Conservation (phyloP, 2,797 vertebrate genomes). For the Sebastes kiyomatsui region DNA sequence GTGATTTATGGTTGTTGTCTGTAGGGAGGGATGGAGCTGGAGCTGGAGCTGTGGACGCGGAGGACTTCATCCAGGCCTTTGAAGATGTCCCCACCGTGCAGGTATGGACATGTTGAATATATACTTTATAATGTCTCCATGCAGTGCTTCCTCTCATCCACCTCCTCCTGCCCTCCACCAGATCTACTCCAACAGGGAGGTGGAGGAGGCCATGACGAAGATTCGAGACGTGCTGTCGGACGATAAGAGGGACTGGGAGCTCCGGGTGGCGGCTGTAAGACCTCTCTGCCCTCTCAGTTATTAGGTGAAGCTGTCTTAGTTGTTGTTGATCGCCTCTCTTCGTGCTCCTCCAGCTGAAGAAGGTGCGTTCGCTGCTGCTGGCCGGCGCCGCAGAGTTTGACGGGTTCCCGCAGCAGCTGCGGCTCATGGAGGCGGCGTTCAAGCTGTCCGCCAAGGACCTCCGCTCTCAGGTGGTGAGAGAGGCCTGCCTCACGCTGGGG, state of each 20-base stretch:
- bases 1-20: background rate
- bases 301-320: too few relatives aligned
- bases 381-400: conserved; percentile 93
- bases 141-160: background rate
- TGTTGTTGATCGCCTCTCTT: background rate
- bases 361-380: conserved; percentile 91
- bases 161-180: conserved; percentile 56
- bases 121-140: background rate
- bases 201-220: conserved; percentile 96
- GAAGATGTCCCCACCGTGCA: conserved; percentile 79
- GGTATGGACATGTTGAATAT: conserved; percentile 12
- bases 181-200: conserved; percentile 94
- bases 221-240: conserved; percentile 94
- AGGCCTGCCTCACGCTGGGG: conserved; percentile 95
- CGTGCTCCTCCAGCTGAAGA: conserved; percentile 86
- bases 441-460: conserved; percentile 95
- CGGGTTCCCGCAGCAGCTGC: conserved; percentile 89
- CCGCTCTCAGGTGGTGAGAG: conserved; percentile 93
- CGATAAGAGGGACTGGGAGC: conserved; percentile 97
- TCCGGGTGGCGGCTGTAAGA: conserved; percentile 92
- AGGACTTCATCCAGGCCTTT: conserved; percentile 95
- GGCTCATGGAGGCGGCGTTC: conserved; percentile 91
- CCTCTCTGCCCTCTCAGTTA: background rate
- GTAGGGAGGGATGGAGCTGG: conserved; percentile 88
- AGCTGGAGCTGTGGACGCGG: conserved; percentile 93